A percentile compares a stretch with the other conserved stretches of the same genome.
Conservation (phyloP, 92 coral and sea anemone genomes). For the Phenganax marumi region DNA sequence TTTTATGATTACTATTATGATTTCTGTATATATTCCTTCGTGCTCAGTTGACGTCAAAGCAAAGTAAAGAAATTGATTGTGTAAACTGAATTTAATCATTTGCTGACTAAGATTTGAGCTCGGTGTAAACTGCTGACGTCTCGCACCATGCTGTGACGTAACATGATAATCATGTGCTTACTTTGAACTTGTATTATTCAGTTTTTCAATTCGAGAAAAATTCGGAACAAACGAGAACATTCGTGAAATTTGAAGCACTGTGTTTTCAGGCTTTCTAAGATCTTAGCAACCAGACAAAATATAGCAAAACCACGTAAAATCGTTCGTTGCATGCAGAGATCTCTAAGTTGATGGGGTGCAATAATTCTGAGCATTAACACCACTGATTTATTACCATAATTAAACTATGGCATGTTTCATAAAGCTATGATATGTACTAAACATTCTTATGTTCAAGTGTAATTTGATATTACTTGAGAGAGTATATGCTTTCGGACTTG, state of each 20-base stretch:
- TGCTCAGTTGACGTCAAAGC: conserved; percentile 10
- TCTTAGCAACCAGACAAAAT: background rate
- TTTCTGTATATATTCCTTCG: background rate
- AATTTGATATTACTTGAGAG: too few species aligned
- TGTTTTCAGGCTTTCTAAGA: background rate
- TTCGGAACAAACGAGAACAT: background rate
- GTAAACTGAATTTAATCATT: background rate
- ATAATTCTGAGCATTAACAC: background rate
- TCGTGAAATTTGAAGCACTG: background rate
- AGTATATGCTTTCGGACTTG: too few species aligned
- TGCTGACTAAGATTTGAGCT: background rate
- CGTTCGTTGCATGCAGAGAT: background rate
- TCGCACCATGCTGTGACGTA: conserved; percentile 9
- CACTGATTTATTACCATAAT: background rate
- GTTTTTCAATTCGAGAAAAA: background rate
- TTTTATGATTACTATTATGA: background rate
- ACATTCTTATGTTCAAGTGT: too few species aligned
- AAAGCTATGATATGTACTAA: too few species aligned
- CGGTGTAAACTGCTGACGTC: background rate
- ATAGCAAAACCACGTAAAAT: background rate
- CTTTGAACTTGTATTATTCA: background rate
- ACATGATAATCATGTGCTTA: background rate
- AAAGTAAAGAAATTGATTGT: background rate
- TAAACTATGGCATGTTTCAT: too few species aligned
- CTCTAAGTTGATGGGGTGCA: background rate